Base-by-base conservation (phyloP, 2,888 invertebrate genomes). In the Ischnus inquisitorius region DNA sequence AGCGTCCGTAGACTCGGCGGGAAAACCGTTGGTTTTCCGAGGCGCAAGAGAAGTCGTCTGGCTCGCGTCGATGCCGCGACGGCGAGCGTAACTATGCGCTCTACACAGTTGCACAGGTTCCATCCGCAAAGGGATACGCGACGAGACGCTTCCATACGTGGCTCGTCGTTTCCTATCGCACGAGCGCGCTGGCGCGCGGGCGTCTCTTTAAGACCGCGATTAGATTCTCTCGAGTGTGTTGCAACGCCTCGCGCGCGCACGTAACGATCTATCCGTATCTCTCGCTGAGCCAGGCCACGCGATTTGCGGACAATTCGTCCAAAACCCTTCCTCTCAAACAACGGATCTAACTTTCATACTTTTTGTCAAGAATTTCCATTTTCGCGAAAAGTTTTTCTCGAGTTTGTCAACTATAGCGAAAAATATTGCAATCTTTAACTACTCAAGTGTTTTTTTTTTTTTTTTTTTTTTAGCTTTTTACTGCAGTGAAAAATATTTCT, bases 31-130 rank as follows among this genome's bases (percentile, higher is more conserved):
- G 71, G 65, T 60, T 67, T 65, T 79, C 57, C 48, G 34, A 10
- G 46, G 79, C 19, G 57, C 65, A 39, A 79, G 65, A 65, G 67
- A 79, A 74, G 19, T 43, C 72, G 75, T 65, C 22, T 16, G 57
- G 67, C 68, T 39, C 19, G 64, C 28, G 78, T n/a, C 51, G 25
- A 71, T 71, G 71, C 60, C 60, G 14, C 46, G 51, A 16, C 74
- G 62, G 62, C 65, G 41, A 46, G 68, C 34, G 34, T 16, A 51
- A 46, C 28, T 67, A 16, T 28, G 51, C 39, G 69, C 22, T 54
- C 19, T 54, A 19, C 54, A 10, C 8, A 12, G 22, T 22, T 8
- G 54, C 19, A 10, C 10, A 22, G 22, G 54, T 12, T 54, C 43
- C 8, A 34, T 46, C 54, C 1, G 54, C 19, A 54, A 54, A 54